A percentile compares a stretch with the other conserved stretches of the same genome.
Evolutionary conservation across 2,113 vertebrate genomes (phyloP).

Genomic region (Cettia cetti): DNA sequence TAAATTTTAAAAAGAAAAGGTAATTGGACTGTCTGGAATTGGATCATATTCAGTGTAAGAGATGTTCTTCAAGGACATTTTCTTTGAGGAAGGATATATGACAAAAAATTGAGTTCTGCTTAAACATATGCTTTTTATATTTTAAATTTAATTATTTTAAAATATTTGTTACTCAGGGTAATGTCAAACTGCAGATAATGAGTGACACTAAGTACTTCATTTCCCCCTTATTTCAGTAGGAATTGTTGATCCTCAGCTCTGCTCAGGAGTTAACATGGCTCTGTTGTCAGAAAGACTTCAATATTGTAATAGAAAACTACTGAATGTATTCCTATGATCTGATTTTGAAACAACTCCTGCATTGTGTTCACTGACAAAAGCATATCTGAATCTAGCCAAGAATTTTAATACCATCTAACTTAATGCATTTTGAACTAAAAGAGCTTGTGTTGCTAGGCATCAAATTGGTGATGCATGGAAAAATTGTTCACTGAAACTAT

Average conservation of each 20-base stretch:
- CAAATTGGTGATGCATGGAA: constrained; percentile 46
- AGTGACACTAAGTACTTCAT: background rate
- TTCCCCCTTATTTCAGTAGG: background rate
- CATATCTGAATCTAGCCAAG: constrained; percentile 39
- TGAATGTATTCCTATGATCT: constrained; percentile 27
- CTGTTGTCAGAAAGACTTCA: constrained; percentile 16
- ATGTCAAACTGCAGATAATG: background rate
- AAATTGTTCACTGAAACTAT: constrained; percentile 46
- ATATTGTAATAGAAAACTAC: constrained; percentile 21
- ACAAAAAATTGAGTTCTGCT: background rate
- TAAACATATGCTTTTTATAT: background rate
- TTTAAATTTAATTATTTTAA: background rate
- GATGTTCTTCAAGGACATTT: background rate
- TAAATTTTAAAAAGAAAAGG: background rate
- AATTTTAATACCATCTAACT: constrained; percentile 54
- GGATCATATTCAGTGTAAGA: background rate
- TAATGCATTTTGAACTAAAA: constrained; percentile 56
- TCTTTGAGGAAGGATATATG: background rate
- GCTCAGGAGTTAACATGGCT: background rate
- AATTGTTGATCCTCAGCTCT: background rate
- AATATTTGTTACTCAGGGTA: background rate
- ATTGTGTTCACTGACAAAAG: constrained; percentile 51
- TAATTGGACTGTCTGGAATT: background rate
- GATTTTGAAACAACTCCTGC: constrained; percentile 48
- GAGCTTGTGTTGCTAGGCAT: constrained; percentile 66